Percentiles rank a stretch among this genome's conserved stretches.
Evolutionary conservation across 1,140 invertebrate genomes (phyloP).

Genomic region (Conus betulinus): DNA sequence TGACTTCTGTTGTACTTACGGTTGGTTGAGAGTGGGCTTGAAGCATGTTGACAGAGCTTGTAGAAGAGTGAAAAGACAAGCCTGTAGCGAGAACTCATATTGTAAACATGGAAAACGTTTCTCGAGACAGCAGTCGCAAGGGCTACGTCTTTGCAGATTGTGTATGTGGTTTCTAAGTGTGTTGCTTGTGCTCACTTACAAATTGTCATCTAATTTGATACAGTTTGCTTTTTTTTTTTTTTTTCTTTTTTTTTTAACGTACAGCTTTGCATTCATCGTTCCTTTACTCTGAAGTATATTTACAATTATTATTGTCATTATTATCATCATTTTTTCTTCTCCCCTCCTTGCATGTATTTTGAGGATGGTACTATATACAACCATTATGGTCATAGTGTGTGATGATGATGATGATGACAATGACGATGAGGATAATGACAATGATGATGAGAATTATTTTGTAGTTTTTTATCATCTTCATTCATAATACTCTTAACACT

Average conservation of each 20-base stretch:
- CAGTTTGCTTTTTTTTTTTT: neutral
- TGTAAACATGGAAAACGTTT: neutral
- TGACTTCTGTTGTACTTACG: neutral
- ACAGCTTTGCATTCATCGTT: neutral
- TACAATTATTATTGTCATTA: too few relatives aligned
- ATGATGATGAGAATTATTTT: conserved; percentile 4
- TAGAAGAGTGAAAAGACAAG: neutral
- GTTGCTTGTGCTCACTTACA: neutral
- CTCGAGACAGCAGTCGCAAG: neutral
- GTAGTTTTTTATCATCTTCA: neutral
- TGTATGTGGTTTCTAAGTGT: neutral
- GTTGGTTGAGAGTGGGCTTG: neutral
- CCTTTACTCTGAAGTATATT: neutral
- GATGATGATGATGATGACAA: neutral
- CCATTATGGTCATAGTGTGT: neutral
- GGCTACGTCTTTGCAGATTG: neutral
- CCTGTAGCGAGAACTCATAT: neutral
- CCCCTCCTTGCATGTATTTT: too few relatives aligned
- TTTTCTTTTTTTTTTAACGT: neutral
- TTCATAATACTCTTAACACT: neutral
- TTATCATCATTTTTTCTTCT: too few relatives aligned
- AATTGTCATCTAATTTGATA: neutral
- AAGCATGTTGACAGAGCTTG: neutral
- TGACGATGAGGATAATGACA: neutral
- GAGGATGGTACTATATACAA: neutral